Evolutionary conservation across 53 echinoderm and acorn worm species (phyloP), one percentile per base, ranked within the genome.

Genomic region (Hippasteria phrygiana): DNA sequence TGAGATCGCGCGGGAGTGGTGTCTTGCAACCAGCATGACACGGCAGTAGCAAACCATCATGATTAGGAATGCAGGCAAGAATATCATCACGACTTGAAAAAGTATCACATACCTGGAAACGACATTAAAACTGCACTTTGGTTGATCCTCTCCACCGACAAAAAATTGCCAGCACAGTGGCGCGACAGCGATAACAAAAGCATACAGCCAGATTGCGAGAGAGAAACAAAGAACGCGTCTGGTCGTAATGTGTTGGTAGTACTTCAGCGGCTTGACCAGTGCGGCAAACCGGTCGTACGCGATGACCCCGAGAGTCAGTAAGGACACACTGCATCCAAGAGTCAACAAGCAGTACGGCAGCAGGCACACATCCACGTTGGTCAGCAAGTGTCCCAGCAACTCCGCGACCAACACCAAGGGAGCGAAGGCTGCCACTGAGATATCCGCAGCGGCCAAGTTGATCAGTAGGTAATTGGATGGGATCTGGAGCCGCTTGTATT

Each of bases 401-500:
- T 83, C 59, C 34, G 80, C 26, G 10, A 78, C 73, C 70, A 72
- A 80, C 26, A 92, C 70, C 62, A 94, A n/a, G 29, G 88, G 80
- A 40, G 89, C 91, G 31, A 94, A 59, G 36, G 86, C 64, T 1
- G 91, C 94, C 31, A 94, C 94, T 7, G 89, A 80, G 20, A 94
- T 74, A 40, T 99, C 99, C 16, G 96, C 92, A 0, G 93, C 77
- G 0, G 99, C 96, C 59, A 99, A 88, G 73, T 94, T 96, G 70
- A 94, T 62, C 46, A 99, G 65, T 33, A 99, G 92, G 88, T 93
- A 96, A 62, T 99, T 96, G 69, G 99, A 92, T 24, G 99, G 99
- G 67, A 99, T 99, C 91, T 96, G 99, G 33, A 99, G 82, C 42
- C 99, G 77, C 62, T 99, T 99, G 88, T 93, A 99, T 74, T 96